Evolutionary conservation across 1,140 invertebrate genomes (phyloP), one percentile per base, ranked within the genome.

Genomic region (Nebria ingens): DNA sequence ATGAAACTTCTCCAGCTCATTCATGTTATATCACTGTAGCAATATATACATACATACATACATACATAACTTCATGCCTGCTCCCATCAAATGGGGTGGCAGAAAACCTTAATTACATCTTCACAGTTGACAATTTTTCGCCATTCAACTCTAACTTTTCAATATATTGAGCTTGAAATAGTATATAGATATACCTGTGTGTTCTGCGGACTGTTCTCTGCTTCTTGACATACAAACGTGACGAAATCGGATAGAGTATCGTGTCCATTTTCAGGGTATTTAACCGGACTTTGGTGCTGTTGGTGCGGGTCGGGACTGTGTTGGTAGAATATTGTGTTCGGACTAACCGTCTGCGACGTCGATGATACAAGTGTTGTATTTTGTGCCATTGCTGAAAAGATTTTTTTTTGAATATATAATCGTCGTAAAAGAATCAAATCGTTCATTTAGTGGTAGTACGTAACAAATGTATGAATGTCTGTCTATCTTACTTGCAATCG

Each of bases 181-280:
- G 6, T 34, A 9, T 34, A 9, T 34, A n/a, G n/a, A 71, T 66
- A 70, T 78, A 89, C 87, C 81, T 89, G 88, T 67, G 84, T 76
- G 66, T 82, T 79, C 72, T 87, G 85, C 56, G 87, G 84, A 62
- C 85, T 85, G 61, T 86, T 86, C 63, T 90, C 86, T 40, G 87
- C 86, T 73, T 96, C 93, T 74, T 96, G 92, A 69, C 93, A 97
- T 45, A 97, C 93, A 65, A 97, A 91, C 23, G 92, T 96, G 23
- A 97, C 93, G 74, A 96, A 97, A 72, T 97, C 93, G 0, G 91
- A 90, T 54, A 97, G 82, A 0, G 90, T 93, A 71, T 96, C 93
- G 70, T 93, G 69, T 23, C 85, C 84, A 65, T 88, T 87, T 64
- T 89, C 86, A 21, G 87, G 85, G 62, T 90, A 90, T 69, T 88